Base-by-base conservation (phyloP, 2,113 vertebrate genomes). In the Rhizomys pruinosus region DNA sequence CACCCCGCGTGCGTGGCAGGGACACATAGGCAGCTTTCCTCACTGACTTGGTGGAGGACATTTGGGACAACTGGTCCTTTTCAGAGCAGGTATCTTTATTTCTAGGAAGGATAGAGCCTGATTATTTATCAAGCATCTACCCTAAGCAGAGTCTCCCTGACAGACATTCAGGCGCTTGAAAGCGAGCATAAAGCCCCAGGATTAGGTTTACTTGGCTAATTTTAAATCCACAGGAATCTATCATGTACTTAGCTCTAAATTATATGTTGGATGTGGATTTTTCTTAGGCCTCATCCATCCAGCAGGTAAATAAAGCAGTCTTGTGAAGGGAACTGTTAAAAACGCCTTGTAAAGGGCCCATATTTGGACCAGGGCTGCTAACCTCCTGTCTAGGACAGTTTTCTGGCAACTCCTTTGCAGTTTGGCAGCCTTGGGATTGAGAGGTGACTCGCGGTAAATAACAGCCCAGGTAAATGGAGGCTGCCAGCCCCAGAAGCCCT, bases 181-280 rank as follows among this genome's bases (percentile, higher is more conserved):
- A 95, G 92, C 73, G 82, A 86, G 94, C 73, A 47, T 37, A 74
- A 95, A 52, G 71, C 25, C 68, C 86, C 1, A 10, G 72, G 23
- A 66, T 96, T 76, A 63, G 74, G 59, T 92, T 85, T 39, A n/a
- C 94, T 84, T 34, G 90, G 91, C 95, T 98, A 98, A 98, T 98
- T 98, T 98, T 98, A 98, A 98, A 97, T 95, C 96, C 96, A 95
- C 85, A 96, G 90, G 96, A 95, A 81, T 96, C 96, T 95, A 95
- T 96, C 86, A 16, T 95, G 97, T 97, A 87, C 96, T 98, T 97
- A 97, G 97, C 92, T 97, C 93, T 72, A 98, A 98, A 98, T 98
- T 98, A 98, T 52, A 97, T 27, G 97, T 84, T 97, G 96, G 87
- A 39, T 0, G 8, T 66, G 89, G 90, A 93, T 93, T 96, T 98